phyloP scores from a whole-genome alignment of 2,113 vertebrate species.

The Quiscalus mexicanus region DNA sequence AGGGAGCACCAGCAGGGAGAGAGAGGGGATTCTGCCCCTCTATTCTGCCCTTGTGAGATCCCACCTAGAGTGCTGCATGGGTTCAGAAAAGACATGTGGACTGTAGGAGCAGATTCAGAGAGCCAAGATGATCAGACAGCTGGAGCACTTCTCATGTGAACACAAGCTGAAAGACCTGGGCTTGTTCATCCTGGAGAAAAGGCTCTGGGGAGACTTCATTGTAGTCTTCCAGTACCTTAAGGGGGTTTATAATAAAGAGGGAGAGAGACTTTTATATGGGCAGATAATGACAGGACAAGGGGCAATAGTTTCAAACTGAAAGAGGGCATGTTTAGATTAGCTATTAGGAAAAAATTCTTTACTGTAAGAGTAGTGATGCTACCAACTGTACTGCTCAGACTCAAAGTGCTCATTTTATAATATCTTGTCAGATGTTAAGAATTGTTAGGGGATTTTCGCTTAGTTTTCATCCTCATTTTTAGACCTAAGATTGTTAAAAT shows the following conservation, averaged over 20 bases:
- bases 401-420: neutral
- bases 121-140: neutral
- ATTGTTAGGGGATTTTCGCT: neutral
- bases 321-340: neutral
- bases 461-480: neutral
- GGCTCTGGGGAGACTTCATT: neutral
- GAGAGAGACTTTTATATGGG: neutral
- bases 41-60: neutral
- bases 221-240: neutral
- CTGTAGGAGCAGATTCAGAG: neutral
- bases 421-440: neutral
- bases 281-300: neutral
- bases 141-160: neutral
- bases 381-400: neutral
- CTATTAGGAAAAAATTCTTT: neutral
- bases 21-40: neutral
- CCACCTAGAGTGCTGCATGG: too few species aligned
- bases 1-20: fast-evolving
- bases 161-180: neutral
- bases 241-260: neutral
- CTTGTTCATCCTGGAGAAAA: neutral
- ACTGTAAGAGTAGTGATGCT: neutral
- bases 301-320: neutral
- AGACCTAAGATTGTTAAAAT: neutral
- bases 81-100: neutral